Evolutionary conservation across 2,113 vertebrate genomes (phyloP).

Genomic region (Halcyon malimbica): DNA sequence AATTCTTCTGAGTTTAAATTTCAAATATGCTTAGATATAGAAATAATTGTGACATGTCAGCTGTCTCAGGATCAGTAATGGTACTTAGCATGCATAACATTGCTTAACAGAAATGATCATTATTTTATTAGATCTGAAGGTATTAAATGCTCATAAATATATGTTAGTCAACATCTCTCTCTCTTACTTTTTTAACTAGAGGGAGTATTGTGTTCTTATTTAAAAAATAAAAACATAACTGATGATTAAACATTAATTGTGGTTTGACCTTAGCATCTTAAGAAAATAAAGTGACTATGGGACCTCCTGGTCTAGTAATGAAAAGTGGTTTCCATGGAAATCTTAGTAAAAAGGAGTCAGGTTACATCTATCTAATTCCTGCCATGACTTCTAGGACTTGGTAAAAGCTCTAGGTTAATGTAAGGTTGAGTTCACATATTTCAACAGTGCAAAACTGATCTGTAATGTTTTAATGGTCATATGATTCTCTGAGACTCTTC

Average conservation of each 20-base stretch:
- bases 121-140: not conserved
- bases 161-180: not conserved
- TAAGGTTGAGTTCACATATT: slow-evolving; percentile 9
- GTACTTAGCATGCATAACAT: not conserved
- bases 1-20: slow-evolving; percentile 48
- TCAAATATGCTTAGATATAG: slow-evolving; percentile 12
- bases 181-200: not conserved
- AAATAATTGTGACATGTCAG: slow-evolving; percentile 6
- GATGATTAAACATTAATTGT: slow-evolving; percentile 16
- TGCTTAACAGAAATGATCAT: not conserved
- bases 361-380: slow-evolving; percentile 42
- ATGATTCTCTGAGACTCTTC: not conserved
- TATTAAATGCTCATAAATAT: not conserved
- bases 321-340: slow-evolving; percentile 54
- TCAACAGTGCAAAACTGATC: not conserved
- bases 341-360: slow-evolving; percentile 20
- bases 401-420: slow-evolving; percentile 29
- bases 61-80: not conserved
- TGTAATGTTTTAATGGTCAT: not conserved
- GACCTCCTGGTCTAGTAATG: not conserved
- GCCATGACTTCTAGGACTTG: slow-evolving; percentile 16
- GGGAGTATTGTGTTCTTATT: not conserved
- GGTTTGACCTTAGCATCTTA: not conserved
- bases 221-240: not conserved
- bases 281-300: not conserved